phyloP scores from a whole-genome alignment of 2,888 invertebrate species.

The Glyphotaelius pellucidus region DNA sequence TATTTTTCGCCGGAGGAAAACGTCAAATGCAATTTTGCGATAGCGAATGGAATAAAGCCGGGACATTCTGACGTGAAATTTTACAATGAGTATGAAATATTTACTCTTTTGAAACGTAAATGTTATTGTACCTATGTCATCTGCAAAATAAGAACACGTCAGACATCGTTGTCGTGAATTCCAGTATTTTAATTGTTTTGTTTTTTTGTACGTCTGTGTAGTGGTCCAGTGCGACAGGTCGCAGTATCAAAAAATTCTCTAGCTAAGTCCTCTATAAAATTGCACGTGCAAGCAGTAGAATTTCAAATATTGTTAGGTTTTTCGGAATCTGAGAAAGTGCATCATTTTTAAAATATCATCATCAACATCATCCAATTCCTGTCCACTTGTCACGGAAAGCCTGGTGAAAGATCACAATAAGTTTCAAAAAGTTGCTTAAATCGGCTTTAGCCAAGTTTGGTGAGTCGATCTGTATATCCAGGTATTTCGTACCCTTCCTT shows the following conservation, averaged over 20 bases:
- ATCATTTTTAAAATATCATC: background rate
- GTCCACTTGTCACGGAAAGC: background rate
- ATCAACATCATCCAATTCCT: background rate
- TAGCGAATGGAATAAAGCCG: background rate
- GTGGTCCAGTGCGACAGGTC: too few species aligned
- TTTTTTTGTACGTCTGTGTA: background rate
- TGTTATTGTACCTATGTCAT: background rate
- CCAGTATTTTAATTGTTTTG: background rate
- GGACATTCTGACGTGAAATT: background rate
- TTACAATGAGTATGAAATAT: background rate
- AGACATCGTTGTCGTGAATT: background rate
- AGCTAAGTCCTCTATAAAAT: background rate
- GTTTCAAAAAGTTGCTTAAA: too few species aligned
- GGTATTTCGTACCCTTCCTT: too few species aligned
- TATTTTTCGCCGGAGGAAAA: background rate
- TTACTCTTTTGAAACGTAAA: background rate
- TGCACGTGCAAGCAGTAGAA: background rate
- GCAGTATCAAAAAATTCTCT: background rate
- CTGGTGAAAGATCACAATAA: background rate
- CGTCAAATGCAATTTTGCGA: background rate
- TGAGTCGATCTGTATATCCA: too few species aligned
- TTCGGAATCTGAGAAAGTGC: background rate
- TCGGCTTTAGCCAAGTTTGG: too few species aligned
- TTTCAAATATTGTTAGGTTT: background rate
- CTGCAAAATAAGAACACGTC: background rate